These are phyloP conservation scores for Polyommatus icarus DNA, from an alignment of 2,888 invertebrate genomes.

Conservation along the genomic window DNA sequence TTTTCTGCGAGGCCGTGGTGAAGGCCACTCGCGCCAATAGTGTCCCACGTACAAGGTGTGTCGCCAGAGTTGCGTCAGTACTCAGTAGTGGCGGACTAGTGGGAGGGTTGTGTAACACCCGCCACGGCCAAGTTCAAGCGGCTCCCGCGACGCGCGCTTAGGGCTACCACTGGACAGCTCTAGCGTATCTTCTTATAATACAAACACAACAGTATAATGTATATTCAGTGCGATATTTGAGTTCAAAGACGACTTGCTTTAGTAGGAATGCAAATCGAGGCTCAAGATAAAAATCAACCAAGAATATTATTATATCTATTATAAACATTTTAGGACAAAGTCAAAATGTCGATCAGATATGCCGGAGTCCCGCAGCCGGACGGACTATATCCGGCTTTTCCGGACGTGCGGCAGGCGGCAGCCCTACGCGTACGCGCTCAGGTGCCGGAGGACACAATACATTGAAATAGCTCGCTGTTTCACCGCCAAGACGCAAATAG, in stretches of 20 bases:
- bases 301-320: no score
- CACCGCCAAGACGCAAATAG: constrained; percentile 22
- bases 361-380: background rate
- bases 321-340: background rate
- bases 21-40: background rate
- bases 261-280: background rate
- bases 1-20: background rate
- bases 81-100: background rate
- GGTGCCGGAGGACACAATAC: constrained; percentile 18
- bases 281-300: no score
- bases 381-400: background rate
- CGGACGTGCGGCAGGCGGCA: background rate
- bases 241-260: no score
- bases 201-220: no score
- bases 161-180: background rate
- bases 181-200: background rate
- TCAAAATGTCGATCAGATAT: background rate
- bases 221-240: background rate
- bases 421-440: background rate
- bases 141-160: background rate
- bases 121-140: constrained; percentile 22
- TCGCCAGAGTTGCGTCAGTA: background rate
- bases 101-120: constrained; percentile 9
- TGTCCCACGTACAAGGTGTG: background rate
- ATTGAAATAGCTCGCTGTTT: constrained; percentile 19